Conservation (phyloP, 2,888 invertebrate genomes). For the Baccha elongata region DNA sequence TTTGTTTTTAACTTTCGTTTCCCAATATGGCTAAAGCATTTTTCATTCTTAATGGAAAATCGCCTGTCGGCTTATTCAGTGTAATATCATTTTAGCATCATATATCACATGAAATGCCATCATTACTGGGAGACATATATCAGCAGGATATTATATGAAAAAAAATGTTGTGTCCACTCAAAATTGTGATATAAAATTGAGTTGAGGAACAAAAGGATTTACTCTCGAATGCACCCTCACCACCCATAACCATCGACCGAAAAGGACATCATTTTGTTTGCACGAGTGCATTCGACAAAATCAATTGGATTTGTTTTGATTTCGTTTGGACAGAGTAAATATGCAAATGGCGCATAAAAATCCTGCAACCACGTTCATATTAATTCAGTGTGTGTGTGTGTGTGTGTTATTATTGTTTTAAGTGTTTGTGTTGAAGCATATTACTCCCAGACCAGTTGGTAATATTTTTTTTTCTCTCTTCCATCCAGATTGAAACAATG, state of each 20-base stretch:
- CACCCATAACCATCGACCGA: conserved; percentile 18
- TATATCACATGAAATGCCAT: conserved; percentile 68
- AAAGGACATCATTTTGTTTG: conserved; percentile 72
- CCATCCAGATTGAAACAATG: conserved; percentile 70
- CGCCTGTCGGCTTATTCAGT: conserved; percentile 63
- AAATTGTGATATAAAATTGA: conserved; percentile 60
- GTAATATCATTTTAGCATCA: conserved; percentile 65
- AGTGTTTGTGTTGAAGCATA: conserved; percentile 33
- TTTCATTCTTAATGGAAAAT: conserved; percentile 72
- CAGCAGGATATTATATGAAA: conserved; percentile 46
- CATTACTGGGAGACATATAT: conserved; percentile 70
- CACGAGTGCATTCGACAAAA: conserved; percentile 63
- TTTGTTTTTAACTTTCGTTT: conserved; percentile 7
- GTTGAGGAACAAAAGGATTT: conserved; percentile 38
- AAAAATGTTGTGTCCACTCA: conserved; percentile 44
- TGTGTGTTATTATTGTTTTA: not conserved
- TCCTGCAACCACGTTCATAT: conserved; percentile 49
- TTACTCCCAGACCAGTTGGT: not conserved
- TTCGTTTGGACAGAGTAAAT: conserved; percentile 72
- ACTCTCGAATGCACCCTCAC: conserved; percentile 3
- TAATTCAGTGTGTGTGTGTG: not conserved
- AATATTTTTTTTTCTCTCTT: too few relatives aligned
- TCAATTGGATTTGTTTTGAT: conserved; percentile 73
- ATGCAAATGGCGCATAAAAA: conserved; percentile 73
- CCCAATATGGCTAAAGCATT: conserved; percentile 59